Base-by-base conservation (phyloP, 2,113 vertebrate genomes). In the Micronisus gabar region DNA sequence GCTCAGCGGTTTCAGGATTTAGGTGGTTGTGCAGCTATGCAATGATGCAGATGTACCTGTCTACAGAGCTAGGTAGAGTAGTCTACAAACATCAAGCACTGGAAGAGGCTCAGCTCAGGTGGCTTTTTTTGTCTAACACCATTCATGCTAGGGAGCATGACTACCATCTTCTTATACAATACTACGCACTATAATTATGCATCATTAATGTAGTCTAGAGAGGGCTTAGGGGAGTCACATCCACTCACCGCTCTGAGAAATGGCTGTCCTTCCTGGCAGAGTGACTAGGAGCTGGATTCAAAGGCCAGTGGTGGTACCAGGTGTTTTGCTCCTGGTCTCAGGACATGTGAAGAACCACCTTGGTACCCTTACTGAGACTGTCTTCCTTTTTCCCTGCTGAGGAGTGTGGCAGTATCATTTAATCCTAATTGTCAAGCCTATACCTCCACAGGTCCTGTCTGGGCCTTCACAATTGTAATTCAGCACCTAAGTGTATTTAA, bases 191-290 rank as follows among this genome's bases (percentile, higher is more conserved):
- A 10, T 55, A 59, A 29, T 15, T n/a, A 3, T 45, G 25, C 1
- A 0, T 48, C 45, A 68, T 47, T 52, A 56, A 56, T 0, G 0
- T 26, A 58, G 22, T 45, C 41, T 59, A 18, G 56, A 79, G 56
- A 38, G 30, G 22, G 9, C 30, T 86, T 59, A 40, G 27, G 17
- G 16, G 30, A 65, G 18, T 50, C 62, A 34, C 45, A 32, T 58
- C 50, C 53, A 61, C 38, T 81, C 56, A 56, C 14, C 27, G 41
- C 7, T 36, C 48, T 83, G 62, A 66, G 19, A 81, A 86, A 81
- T 40, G 10, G n/a, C 23, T 32, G 36, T 4, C 19, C 36, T 16
- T 67, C 47, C 41, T 32, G 12, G 11, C 7, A 71, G 22, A 27
- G 55, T 20, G 23, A 45, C 32, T 48, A 38, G 40, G 3, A 47